Evolutionary conservation across 2,797 vertebrate species (phyloP), one percentile per base, ranked within the genome.

Genomic region (Labroides dimidiatus): DNA sequence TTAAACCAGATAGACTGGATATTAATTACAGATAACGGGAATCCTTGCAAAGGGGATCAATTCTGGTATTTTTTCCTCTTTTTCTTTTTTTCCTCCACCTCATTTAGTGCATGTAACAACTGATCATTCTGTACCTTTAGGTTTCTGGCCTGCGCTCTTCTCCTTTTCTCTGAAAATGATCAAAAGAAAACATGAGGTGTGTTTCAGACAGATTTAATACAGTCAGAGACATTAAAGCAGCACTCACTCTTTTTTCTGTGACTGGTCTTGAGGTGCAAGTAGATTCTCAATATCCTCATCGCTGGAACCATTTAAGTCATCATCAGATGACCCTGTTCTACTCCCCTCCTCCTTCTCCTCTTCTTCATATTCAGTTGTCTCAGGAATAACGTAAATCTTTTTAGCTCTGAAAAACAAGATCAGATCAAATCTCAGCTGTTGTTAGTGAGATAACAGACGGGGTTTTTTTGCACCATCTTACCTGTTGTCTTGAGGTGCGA

Each of bases 201-300:
- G 14, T 39, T 19, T 53, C 17, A 33, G 2, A 0, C 47, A 2
- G 17, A 2, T 12, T 41, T 45, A 69, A 50, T 17, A 6, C 7
- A 4, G 1, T 5, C 1, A 11, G 4, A 60, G 3, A 37, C 5
- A 0, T 30, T 19, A 63, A 59, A 76, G 5, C 5, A 14, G 7
- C 13, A 84, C 88, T 89, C 52, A 93, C 93, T 64, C 52, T 50
- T 64, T 78, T 36, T 65, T 69, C 48, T 71, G 47, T 39, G 62
- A 49, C 41, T 70, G 66, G 21, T 62, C 58, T 56, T 72, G 84
- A 73, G 93, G 93, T 10, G 91, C 90, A 0, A 94, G 91, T 51
- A 93, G 87, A 57, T 45, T 65, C 77, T 95, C 93, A 27, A 94
- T 85, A 27, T 89, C 90, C 1, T 91, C 85, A 13, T 91, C 89